Percentiles rank a stretch among this genome's conserved stretches.
These are phyloP conservation scores for Prosopocoilus inquinatus DNA, from an alignment of 2,888 invertebrate genomes.

Conservation along the genomic window DNA sequence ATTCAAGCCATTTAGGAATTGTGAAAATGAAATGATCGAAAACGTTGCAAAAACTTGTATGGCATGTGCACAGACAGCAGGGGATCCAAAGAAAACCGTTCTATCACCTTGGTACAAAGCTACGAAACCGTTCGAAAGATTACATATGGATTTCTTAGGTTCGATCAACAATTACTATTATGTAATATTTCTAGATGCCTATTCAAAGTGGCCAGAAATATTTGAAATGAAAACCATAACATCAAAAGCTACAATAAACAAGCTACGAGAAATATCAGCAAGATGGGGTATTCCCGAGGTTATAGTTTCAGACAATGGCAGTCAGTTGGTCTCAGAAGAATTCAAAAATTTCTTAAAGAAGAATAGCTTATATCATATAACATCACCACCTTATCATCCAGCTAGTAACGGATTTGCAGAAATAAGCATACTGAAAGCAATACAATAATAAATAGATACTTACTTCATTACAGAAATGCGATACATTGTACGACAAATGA, in stretches of 20 bases:
- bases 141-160: conserved; percentile 8
- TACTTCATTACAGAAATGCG: too few species aligned
- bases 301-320: conserved; percentile 26
- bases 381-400: too few species aligned
- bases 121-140: not conserved
- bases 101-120: not conserved
- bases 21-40: conserved; percentile 30
- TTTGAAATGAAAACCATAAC: conserved; percentile 19
- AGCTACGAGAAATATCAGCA: conserved; percentile 20
- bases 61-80: too few species aligned
- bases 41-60: conserved; percentile 15
- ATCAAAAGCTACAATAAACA: conserved; percentile 15
- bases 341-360: too few species aligned
- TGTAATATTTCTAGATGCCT: conserved; percentile 42
- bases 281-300: conserved; percentile 23
- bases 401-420: too few species aligned
- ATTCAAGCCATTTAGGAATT: conserved; percentile 4
- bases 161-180: conserved; percentile 32
- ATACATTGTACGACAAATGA: too few species aligned
- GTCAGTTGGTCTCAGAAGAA: conserved; percentile 6
- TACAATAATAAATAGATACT: too few species aligned
- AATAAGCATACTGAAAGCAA: too few species aligned
- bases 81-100: too few species aligned
- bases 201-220: conserved; percentile 46
- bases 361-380: too few species aligned